These are phyloP conservation scores for Caenorhabditis japonica DNA, from an alignment of 2,888 invertebrate species.

Conservation along the genomic window DNA sequence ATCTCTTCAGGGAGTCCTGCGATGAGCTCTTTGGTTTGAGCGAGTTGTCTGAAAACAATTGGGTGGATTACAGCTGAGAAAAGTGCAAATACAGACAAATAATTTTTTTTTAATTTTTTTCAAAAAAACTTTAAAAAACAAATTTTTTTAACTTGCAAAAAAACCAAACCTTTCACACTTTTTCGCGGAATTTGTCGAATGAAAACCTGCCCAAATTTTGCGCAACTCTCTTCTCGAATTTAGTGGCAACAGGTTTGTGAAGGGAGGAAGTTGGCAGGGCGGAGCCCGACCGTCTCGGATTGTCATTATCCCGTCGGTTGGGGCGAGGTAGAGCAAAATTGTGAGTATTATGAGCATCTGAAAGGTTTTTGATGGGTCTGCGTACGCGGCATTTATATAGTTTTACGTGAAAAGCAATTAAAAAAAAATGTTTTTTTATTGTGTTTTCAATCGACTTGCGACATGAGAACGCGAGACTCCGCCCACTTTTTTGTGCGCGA, in stretches of 20 bases:
- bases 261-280: conserved; percentile 39
- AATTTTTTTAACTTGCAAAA: not conserved
- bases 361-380: no score
- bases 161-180: conserved; percentile 47
- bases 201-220: conserved; percentile 53
- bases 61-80: not conserved
- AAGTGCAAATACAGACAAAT: no score
- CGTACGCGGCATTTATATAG: no score
- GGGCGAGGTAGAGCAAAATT: not conserved
- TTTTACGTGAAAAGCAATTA: no score
- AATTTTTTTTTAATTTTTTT: no score
- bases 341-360: no score
- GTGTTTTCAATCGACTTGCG: no score
- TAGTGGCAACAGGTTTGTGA: conserved; percentile 51
- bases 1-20: conserved; percentile 45
- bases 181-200: conserved; percentile 38
- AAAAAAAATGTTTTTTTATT: no score
- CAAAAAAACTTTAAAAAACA: not conserved
- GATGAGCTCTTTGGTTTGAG: conserved; percentile 50
- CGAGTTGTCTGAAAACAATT: conserved; percentile 49
- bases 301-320: not conserved
- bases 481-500: no score
- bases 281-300: conserved; percentile 20
- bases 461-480: no score
- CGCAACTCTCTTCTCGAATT: conserved; percentile 47